phyloP scores from a whole-genome alignment of 2,113 vertebrate genomes.

The Rafetus swinhoei region DNA sequence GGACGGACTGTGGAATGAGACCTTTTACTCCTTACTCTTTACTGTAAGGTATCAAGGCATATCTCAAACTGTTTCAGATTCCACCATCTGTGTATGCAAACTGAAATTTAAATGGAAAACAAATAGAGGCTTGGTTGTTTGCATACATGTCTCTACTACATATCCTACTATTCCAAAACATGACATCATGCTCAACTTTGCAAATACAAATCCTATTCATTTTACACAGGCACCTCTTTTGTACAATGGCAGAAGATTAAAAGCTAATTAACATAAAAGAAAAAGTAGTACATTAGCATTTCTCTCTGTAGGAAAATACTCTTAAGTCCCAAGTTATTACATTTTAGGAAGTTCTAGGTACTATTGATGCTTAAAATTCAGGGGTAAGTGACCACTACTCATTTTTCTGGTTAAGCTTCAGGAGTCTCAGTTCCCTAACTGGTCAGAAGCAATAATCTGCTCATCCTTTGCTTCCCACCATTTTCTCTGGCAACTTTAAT shows the following conservation, averaged over 20 bases:
- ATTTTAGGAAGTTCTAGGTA: background rate
- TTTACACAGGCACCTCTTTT: slow-evolving; percentile 24
- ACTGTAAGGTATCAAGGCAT: background rate
- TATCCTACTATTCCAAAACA: slow-evolving; percentile 42
- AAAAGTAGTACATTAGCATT: background rate
- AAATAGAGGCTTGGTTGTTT: slow-evolving; percentile 67
- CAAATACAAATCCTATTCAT: slow-evolving; percentile 28
- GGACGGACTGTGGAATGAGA: background rate
- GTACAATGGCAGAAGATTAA: background rate
- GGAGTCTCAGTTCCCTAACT: background rate
- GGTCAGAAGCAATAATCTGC: slow-evolving; percentile 42
- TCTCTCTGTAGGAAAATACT: background rate
- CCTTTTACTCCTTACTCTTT: background rate
- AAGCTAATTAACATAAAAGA: background rate
- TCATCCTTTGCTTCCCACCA: slow-evolving; percentile 25
- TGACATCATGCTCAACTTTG: slow-evolving; percentile 31
- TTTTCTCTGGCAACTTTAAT: slow-evolving; percentile 24
- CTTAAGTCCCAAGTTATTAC: background rate
- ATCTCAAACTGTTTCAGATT: slow-evolving; percentile 59
- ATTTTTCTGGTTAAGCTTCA: background rate
- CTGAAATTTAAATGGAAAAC: slow-evolving; percentile 69
- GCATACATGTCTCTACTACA: slow-evolving; percentile 55
- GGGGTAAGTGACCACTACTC: rapidly evolving
- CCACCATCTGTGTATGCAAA: slow-evolving; percentile 71
- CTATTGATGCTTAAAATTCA: background rate